Percentiles rank a stretch among this genome's conserved stretches.
Conservation (phyloP, 2,888 invertebrate genomes). For the Acronicta alni region DNA sequence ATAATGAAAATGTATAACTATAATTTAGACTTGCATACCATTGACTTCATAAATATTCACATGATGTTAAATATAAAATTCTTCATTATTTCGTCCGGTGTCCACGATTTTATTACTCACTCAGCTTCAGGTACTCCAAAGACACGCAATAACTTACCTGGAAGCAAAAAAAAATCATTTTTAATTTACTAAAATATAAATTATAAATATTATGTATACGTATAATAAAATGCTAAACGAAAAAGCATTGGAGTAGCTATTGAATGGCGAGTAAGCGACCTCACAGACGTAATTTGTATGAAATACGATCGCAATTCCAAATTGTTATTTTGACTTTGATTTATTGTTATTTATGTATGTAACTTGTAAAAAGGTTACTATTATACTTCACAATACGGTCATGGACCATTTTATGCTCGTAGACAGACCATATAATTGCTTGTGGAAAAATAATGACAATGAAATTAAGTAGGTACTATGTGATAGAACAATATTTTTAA, state of each 20-base stretch:
- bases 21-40: too few relatives aligned
- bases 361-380: conserved; percentile 21
- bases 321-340: too few relatives aligned
- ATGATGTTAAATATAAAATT: background rate
- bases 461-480: background rate
- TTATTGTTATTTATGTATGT: conserved; percentile 22
- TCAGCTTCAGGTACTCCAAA: conserved; percentile 11
- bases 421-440: conserved; percentile 1
- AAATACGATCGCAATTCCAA: conserved; percentile 29
- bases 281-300: conserved; percentile 29
- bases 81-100: conserved; percentile 15
- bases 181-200: conserved; percentile 3
- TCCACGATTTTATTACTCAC: conserved; percentile 15
- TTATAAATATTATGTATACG: background rate
- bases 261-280: conserved; percentile 27
- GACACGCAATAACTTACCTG: conserved; percentile 41
- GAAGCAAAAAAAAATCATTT: conserved; percentile 22
- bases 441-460: conserved; percentile 6
- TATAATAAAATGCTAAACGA: conserved; percentile 1
- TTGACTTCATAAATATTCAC: too few relatives aligned
- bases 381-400: conserved; percentile 32
- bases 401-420: conserved; percentile 25
- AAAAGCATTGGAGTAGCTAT: conserved; percentile 1
- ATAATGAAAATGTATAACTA: too few relatives aligned
- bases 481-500: too few relatives aligned